A percentile compares a stretch with the other conserved stretches of the same genome.
Evolutionary conservation across 2,113 vertebrate genomes (phyloP).

Genomic region (Mandrillus leucophaeus): DNA sequence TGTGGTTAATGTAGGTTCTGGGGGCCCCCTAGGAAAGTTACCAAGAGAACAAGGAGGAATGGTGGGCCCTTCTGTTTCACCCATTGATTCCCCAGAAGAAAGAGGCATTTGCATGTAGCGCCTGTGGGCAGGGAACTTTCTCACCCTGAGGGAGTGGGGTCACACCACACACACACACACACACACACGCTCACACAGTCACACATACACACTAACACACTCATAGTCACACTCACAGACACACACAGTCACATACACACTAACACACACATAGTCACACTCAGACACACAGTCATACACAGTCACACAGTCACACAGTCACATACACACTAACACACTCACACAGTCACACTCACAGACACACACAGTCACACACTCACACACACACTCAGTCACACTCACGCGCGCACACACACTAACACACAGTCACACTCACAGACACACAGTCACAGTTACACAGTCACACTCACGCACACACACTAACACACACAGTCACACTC

Average conservation of each 20-base stretch:
- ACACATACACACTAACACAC: not conserved
- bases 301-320: not conserved
- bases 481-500: fast-evolving
- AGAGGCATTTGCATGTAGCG: fast-evolving
- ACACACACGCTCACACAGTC: too few species aligned
- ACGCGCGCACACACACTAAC: not conserved
- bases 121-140: not conserved
- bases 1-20: fast-evolving
- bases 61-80: not conserved
- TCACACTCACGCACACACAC: not conserved
- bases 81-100: not conserved
- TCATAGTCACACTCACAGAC: too few species aligned
- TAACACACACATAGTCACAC: too few species aligned
- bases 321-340: too few species aligned
- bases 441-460: not conserved
- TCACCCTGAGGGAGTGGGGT: not conserved
- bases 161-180: not conserved
- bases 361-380: fast-evolving
- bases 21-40: not conserved
- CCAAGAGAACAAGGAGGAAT: not conserved
- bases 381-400: not conserved
- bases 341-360: too few species aligned
- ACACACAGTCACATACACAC: too few species aligned
- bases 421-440: too few species aligned
- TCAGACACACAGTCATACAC: not conserved